phyloP scores from a whole-genome alignment of 1,140 invertebrate genomes.

The Belonocnema kinseyi region DNA sequence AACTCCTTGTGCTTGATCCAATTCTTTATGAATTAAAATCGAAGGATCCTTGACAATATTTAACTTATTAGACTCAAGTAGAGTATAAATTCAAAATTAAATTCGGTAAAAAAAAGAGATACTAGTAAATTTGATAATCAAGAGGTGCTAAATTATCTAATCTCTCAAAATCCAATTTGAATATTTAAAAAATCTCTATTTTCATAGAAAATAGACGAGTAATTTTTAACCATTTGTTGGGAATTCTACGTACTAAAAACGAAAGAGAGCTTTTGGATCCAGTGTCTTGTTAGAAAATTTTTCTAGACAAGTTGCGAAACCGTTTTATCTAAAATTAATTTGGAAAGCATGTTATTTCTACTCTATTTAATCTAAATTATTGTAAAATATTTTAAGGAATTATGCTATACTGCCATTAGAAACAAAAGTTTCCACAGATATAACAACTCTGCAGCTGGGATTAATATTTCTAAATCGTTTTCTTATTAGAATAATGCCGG shows the following conservation, averaged over 20 bases:
- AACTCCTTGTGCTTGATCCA: neutral
- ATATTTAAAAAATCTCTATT: too few species aligned
- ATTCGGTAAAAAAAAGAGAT: neutral
- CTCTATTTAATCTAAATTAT: conserved; percentile 8
- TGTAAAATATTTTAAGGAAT: neutral
- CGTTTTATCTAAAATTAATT: too few species aligned
- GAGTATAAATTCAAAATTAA: conserved; percentile 1
- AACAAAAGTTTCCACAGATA: neutral
- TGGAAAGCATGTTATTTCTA: neutral
- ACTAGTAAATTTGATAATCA: neutral
- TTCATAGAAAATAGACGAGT: too few species aligned
- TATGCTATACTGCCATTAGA: conserved; percentile 4
- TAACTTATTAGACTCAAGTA: conserved; percentile 4
- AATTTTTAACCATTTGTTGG: too few species aligned
- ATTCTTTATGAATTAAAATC: neutral
- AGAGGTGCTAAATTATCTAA: conserved; percentile 22
- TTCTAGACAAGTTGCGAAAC: too few species aligned
- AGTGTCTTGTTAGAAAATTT: too few species aligned
- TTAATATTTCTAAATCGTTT: conserved; percentile 28
- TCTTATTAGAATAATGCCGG: conserved; percentile 9
- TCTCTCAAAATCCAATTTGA: neutral
- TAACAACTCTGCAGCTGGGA: neutral
- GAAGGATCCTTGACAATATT: neutral
- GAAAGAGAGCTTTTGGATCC: too few species aligned
- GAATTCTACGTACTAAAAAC: too few species aligned